These are phyloP conservation scores for Kryptopterus vitreolus DNA, from an alignment of 2,797 vertebrate species.

Conservation along the genomic window DNA sequence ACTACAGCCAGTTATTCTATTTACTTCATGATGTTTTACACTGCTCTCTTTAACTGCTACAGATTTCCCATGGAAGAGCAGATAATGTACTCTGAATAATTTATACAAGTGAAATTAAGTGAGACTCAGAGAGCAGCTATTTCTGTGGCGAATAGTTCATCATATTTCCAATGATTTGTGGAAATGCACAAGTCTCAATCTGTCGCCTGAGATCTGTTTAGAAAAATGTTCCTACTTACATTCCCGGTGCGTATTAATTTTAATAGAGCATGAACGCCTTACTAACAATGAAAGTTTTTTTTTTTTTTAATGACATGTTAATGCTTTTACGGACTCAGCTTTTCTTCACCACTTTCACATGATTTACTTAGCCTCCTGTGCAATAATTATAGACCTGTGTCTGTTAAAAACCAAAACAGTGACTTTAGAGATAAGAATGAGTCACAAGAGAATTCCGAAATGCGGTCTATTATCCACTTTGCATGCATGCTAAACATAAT, in stretches of 20 bases:
- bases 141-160: conserved; percentile 58
- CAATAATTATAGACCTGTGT: conserved; percentile 33
- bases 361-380: conserved; percentile 35
- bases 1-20: conserved; percentile 56
- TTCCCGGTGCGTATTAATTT: conserved; percentile 66
- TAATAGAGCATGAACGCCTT: conserved; percentile 64
- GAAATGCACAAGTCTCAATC: conserved; percentile 59
- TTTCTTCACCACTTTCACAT: conserved; percentile 41
- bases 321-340: conserved; percentile 39
- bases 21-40: conserved; percentile 51
- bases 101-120: conserved; percentile 50
- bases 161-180: conserved; percentile 61
- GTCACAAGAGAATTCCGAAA: conserved; percentile 27
- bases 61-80: conserved; percentile 42
- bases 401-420: conserved; percentile 29
- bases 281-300: conserved; percentile 46
- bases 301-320: conserved; percentile 39
- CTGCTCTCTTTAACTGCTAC: conserved; percentile 48
- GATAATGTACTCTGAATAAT: conserved; percentile 56
- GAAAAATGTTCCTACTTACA: conserved; percentile 66
- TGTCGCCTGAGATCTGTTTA: conserved; percentile 61
- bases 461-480: conserved; percentile 34
- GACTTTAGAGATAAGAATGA: conserved; percentile 37
- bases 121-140: conserved; percentile 48
- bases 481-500: conserved; percentile 42